A percentile compares a stretch with the other conserved stretches of the same genome.
phyloP scores from a whole-genome alignment of 2,888 invertebrate genomes.

The Proisotoma minuta region DNA sequence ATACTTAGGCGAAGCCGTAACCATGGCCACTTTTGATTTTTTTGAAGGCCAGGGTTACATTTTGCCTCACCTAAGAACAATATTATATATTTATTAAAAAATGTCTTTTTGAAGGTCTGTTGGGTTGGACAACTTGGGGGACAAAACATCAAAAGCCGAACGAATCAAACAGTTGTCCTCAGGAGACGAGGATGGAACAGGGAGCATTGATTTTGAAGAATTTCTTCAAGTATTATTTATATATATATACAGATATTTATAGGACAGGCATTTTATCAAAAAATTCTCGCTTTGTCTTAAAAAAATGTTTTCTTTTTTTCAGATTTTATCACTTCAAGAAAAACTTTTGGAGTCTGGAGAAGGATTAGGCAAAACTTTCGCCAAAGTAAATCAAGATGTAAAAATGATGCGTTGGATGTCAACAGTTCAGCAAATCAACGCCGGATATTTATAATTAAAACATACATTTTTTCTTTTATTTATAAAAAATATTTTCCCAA shows the following conservation, averaged over 20 bases:
- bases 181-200: conserved; percentile 43
- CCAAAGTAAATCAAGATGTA: conserved; percentile 38
- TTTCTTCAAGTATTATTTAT: conserved; percentile 33
- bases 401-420: conserved; percentile 44
- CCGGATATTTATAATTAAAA: conserved; percentile 33
- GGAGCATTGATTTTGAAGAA: conserved; percentile 45
- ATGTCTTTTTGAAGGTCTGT: conserved; percentile 25
- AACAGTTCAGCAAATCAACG: conserved; percentile 40
- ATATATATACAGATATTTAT: background rate
- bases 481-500: background rate
- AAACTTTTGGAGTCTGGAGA: conserved; percentile 15
- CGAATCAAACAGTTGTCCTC: conserved; percentile 31
- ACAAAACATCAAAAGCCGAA: conserved; percentile 36
- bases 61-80: background rate
- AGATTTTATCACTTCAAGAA: conserved; percentile 30
- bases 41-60: no score
- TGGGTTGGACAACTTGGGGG: conserved; percentile 44
- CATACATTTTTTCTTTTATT: background rate
- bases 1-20: no score
- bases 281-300: background rate
- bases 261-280: background rate
- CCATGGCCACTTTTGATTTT: no score
- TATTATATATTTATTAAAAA: background rate
- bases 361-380: conserved; percentile 34
- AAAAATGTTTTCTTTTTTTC: background rate